Evolutionary conservation across 1,140 invertebrate genomes (phyloP).

Genomic region (Anoplolepis gracilipes): DNA sequence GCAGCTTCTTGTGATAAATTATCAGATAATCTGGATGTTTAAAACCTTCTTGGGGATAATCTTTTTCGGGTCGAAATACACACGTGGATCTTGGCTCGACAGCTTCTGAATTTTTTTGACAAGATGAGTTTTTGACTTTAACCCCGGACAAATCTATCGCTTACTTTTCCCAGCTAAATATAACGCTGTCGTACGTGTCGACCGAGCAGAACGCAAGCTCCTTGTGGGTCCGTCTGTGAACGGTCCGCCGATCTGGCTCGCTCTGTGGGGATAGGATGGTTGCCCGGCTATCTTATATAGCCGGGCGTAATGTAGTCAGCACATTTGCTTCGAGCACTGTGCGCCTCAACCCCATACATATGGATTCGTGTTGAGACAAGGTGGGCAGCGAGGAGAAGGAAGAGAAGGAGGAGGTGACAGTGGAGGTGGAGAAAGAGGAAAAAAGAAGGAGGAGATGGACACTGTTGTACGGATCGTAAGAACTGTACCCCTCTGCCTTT

Average conservation of each 20-base stretch:
- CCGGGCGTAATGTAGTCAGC: constrained; percentile 83
- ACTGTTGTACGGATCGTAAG: constrained; percentile 34
- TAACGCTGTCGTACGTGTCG: constrained; percentile 32
- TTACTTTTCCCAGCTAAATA: constrained; percentile 6
- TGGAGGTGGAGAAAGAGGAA: not conserved
- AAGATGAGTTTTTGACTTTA: not conserved
- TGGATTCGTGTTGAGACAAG: constrained; percentile 77
- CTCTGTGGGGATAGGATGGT: constrained; percentile 83
- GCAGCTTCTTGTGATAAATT: not conserved
- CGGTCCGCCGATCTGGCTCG: constrained; percentile 82
- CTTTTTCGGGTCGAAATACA: not conserved
- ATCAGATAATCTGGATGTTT: not conserved
- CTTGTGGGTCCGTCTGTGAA: constrained; percentile 76
- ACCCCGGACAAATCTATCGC: not conserved
- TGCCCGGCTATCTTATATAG: constrained; percentile 83
- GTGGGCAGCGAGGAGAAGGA: constrained; percentile 46
- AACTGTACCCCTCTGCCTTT: constrained; percentile 25
- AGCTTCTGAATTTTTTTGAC: not conserved
- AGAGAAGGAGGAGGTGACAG: constrained; percentile 47
- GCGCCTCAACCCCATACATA: constrained; percentile 83
- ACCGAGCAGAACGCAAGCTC: constrained; percentile 54
- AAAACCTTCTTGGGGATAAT: not conserved
- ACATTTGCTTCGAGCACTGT: constrained; percentile 80
- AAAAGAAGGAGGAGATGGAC: constrained; percentile 32
- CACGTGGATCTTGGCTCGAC: not conserved